These are phyloP conservation scores for Hipposideros larvatus DNA, from an alignment of 2,797 vertebrate genomes.

Conservation along the genomic window DNA sequence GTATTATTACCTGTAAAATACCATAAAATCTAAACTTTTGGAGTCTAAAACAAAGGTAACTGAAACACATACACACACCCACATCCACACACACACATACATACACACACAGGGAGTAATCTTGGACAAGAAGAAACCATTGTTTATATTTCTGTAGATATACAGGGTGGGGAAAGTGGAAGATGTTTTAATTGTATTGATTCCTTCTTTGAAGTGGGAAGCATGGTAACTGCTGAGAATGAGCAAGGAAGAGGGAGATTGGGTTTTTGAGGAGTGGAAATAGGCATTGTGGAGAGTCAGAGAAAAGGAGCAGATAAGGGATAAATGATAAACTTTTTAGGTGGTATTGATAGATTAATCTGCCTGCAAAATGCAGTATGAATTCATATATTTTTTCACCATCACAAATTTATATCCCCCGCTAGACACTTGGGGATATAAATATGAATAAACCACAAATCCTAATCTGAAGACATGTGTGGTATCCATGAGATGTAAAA, in stretches of 20 bases:
- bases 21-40: not conserved
- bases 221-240: not conserved
- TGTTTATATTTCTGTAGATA: not conserved
- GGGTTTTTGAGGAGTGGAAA: not conserved
- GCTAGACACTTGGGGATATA: not conserved
- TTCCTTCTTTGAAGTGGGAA: not conserved
- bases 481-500: not conserved
- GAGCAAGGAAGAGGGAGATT: not conserved
- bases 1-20: not conserved
- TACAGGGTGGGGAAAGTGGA: not conserved
- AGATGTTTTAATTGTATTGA: not conserved
- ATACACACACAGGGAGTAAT: not conserved
- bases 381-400: not conserved
- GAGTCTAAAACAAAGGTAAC: not conserved
- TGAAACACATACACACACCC: not conserved
- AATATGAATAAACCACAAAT: not conserved
- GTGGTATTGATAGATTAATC: not conserved
- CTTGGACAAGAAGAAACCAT: not conserved
- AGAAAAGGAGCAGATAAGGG: not conserved
- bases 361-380: not conserved
- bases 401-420: not conserved
- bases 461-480: not conserved
- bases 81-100: too few relatives aligned
- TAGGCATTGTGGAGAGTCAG: not conserved
- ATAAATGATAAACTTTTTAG: not conserved